Evolutionary conservation across 2,888 invertebrate genomes (phyloP).

Genomic region (Carabus problematicus): DNA sequence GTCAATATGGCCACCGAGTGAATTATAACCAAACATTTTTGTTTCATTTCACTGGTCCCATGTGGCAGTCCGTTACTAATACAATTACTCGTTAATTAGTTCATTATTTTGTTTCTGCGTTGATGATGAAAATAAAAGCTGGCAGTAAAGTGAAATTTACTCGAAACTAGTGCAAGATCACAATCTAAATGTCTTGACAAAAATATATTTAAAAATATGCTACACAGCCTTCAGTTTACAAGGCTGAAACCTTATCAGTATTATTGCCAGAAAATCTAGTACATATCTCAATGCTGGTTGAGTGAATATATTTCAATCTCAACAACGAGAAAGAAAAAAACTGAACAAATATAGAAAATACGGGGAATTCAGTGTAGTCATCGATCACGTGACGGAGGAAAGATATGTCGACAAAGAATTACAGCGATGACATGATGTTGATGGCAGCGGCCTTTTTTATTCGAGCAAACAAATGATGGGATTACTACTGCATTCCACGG

Average conservation of each 20-base stretch:
- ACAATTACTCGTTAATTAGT: slow-evolving; percentile 8
- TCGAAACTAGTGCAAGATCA: too few species aligned
- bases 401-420: slow-evolving; percentile 14
- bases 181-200: too few species aligned
- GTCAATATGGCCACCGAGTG: slow-evolving; percentile 7
- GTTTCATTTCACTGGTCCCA: neutral
- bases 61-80: slow-evolving; percentile 2
- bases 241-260: too few species aligned
- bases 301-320: too few species aligned
- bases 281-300: too few species aligned
- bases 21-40: neutral
- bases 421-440: slow-evolving; percentile 19
- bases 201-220: too few species aligned
- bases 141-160: too few species aligned
- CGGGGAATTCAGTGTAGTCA: neutral
- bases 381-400: neutral
- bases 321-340: too few species aligned
- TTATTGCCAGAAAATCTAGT: too few species aligned
- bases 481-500: neutral
- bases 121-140: neutral
- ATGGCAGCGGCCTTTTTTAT: slow-evolving; percentile 9
- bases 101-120: slow-evolving; percentile 7
- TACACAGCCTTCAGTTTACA: too few species aligned
- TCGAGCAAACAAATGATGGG: slow-evolving; percentile 10
- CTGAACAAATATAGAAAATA: too few species aligned